Evolutionary conservation across 2,797 vertebrate species (phyloP).

Genomic region (Catamblyrhynchus diadema): DNA sequence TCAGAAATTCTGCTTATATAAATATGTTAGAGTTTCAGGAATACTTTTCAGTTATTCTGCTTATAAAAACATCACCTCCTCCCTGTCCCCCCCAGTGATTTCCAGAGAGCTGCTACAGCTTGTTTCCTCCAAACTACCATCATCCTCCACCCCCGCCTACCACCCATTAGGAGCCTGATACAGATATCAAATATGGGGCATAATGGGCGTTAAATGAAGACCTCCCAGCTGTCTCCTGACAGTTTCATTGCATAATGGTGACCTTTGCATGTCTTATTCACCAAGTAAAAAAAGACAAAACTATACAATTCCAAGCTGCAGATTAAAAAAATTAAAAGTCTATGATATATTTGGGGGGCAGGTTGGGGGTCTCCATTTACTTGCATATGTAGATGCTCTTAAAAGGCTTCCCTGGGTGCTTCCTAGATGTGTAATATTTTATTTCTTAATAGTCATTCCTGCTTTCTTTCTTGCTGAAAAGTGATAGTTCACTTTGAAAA

Average conservation of each 20-base stretch:
- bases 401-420: background rate
- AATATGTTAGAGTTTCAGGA: background rate
- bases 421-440: slow-evolving; percentile 31
- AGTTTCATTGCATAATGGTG: slow-evolving; percentile 36
- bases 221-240: slow-evolving; percentile 49
- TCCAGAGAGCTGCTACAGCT: background rate
- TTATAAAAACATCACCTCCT: background rate
- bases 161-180: slow-evolving; percentile 11
- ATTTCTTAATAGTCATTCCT: slow-evolving; percentile 22
- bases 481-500: slow-evolving; percentile 56
- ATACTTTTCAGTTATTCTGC: background rate
- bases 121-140: background rate
- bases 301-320: background rate
- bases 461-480: slow-evolving; percentile 49
- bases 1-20: background rate
- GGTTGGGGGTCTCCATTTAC: background rate
- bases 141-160: background rate
- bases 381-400: background rate
- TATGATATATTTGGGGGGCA: background rate
- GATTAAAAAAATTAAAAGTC: background rate
- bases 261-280: background rate
- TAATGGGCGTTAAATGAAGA: slow-evolving; percentile 48
- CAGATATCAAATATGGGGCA: slow-evolving; percentile 8
- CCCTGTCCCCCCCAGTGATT: background rate
- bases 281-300: background rate